Evolutionary conservation across 2,113 vertebrate genomes (phyloP), one percentile per base, ranked within the genome.

Genomic region (Kryptolebias marmoratus): DNA sequence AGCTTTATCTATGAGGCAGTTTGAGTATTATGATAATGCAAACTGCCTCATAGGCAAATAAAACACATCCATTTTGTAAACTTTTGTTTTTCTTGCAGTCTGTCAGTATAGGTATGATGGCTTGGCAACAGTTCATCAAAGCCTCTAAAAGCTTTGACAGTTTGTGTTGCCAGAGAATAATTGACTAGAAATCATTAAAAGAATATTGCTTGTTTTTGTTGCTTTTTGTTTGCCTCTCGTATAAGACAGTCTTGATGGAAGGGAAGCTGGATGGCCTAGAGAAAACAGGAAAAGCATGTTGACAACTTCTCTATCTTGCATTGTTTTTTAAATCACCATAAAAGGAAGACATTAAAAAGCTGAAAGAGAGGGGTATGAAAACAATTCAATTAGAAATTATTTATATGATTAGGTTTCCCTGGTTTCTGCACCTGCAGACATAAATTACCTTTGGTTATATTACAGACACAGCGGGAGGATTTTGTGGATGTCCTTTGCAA

Each of bases 351-450:
- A 56, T 66, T 54, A 59, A 61, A 55, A 66, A 2, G 27, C 8
- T 75, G 36, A 31, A 71, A 5, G 14, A 44, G 49, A 44, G 66
- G 44, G 53, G 63, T 57, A 47, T 14, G 60, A 7, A 16, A 71
- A 68, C 67, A 32, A 54, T 62, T 79, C 60, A 39, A 83, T 90
- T 90, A 90, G 84, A 90, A 87, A 67, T 87, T 58, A 91, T 89
- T 84, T 88, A 70, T 82, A 74, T 62, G 77, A 71, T 81, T 63
- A 73, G 77, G 82, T 77, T 83, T 75, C 59, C 14, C 47, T 76
- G 58, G 52, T 84, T 87, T 88, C 85, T 80, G 32, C 49, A 52
- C 59, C 57, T 73, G 72, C 74, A 86, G 81, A 71, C 55, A 48
- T 39, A 47, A 64, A 67, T 66, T 22, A 55, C 75, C 65, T 68